Evolutionary conservation across 2,113 vertebrate genomes (phyloP).

Genomic region (Turdus rufiventris): DNA sequence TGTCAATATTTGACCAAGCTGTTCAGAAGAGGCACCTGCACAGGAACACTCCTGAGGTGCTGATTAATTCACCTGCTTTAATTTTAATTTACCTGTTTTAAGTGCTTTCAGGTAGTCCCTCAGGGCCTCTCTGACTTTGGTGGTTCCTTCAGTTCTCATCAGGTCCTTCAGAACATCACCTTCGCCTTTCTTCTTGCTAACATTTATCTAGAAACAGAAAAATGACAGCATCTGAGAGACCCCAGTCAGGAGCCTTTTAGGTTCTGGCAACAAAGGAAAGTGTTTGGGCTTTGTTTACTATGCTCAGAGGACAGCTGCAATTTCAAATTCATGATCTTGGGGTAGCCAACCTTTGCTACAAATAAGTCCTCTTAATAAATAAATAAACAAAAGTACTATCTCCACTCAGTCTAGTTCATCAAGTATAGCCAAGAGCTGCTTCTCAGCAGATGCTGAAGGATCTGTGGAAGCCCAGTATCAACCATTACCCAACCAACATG

Average conservation of each 20-base stretch:
- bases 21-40: neutral
- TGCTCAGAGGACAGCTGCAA: neutral
- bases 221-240: neutral
- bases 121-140: constrained; percentile 70
- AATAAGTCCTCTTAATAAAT: neutral
- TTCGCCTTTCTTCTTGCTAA: constrained; percentile 75
- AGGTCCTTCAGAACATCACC: constrained; percentile 69
- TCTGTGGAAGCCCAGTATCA: neutral
- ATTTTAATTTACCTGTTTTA: constrained; percentile 56
- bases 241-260: neutral
- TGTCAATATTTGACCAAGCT: rapidly evolving
- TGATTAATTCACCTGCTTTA: neutral
- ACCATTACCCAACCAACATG: neutral
- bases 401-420: neutral
- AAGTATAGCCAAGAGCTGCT: neutral
- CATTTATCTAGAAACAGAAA: constrained; percentile 62
- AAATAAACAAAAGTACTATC: neutral
- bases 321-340: neutral
- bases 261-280: neutral
- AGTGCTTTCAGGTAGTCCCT: constrained; percentile 72
- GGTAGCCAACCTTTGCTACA: neutral
- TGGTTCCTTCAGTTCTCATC: constrained; percentile 67
- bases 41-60: rapidly evolving
- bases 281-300: neutral
- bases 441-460: neutral